Conservation (phyloP, 2,113 vertebrate species). For the Anseranas semipalmata region DNA sequence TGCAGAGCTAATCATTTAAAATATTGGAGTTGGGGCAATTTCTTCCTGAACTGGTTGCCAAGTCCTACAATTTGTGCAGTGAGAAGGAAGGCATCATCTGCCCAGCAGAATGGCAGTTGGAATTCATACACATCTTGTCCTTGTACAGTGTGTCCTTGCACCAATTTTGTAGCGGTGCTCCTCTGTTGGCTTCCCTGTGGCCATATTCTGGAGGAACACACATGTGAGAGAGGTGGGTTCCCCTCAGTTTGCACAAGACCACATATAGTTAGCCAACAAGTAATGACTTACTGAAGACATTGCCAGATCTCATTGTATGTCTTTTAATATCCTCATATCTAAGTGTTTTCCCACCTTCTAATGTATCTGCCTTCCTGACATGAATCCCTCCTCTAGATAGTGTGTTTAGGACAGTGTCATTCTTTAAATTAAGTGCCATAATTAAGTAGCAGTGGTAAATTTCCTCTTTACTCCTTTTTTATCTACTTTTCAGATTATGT, state of each 20-base stretch:
- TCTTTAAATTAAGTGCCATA: background rate
- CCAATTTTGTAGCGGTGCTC: background rate
- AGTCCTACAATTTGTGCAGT: background rate
- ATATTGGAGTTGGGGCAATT: background rate
- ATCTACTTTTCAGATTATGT: background rate
- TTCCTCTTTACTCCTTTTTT: background rate
- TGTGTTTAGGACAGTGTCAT: background rate
- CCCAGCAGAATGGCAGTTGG: background rate
- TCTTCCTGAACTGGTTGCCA: background rate
- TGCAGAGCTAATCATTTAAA: conserved; percentile 18
- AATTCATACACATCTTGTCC: background rate
- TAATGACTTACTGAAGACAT: background rate
- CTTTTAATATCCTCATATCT: background rate
- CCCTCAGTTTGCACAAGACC: background rate
- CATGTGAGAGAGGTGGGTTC: background rate
- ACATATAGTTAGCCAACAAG: background rate
- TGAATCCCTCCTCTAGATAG: background rate
- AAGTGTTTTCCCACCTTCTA: background rate
- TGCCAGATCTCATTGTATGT: background rate
- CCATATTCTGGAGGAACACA: background rate
- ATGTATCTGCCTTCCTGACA: background rate
- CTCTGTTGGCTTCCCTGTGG: background rate
- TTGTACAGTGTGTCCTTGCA: background rate
- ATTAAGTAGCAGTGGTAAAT: background rate
- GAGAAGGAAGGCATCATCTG: background rate